A percentile compares a stretch with the other conserved stretches of the same genome.
These are phyloP conservation scores for Oreochromis spilurus DNA, from an alignment of 2,113 vertebrate species.

Conservation along the genomic window DNA sequence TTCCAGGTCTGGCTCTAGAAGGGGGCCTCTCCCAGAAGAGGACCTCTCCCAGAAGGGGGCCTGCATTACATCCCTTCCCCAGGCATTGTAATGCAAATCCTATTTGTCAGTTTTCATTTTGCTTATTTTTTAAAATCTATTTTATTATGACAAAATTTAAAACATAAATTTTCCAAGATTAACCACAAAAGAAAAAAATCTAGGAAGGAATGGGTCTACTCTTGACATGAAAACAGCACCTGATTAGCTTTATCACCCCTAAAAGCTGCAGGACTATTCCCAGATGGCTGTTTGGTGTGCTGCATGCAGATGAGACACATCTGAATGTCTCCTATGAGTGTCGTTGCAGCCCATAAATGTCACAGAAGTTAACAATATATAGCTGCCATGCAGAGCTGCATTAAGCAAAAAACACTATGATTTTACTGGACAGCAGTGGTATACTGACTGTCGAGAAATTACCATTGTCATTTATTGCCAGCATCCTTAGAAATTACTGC, in stretches of 20 bases:
- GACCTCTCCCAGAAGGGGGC: neutral
- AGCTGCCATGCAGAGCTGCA: slow-evolving; percentile 50
- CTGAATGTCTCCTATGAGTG: slow-evolving; percentile 73
- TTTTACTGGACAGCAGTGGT: slow-evolving; percentile 69
- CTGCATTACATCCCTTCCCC: neutral
- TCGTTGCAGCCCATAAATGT: slow-evolving; percentile 74
- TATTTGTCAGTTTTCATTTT: neutral
- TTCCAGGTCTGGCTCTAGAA: neutral
- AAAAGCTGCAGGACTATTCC: slow-evolving; percentile 69
- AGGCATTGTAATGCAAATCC: neutral
- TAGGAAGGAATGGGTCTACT: slow-evolving; percentile 39
- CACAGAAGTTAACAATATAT: slow-evolving; percentile 66
- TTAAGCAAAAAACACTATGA: slow-evolving; percentile 53
- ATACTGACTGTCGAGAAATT: slow-evolving; percentile 57
- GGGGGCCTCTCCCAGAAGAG: neutral
- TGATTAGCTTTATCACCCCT: slow-evolving; percentile 67
- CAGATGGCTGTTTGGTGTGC: slow-evolving; percentile 61
- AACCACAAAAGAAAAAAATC: neutral
- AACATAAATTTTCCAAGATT: neutral
- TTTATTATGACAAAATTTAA: neutral
- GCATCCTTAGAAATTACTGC: slow-evolving; percentile 49
- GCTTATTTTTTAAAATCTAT: rapidly evolving
- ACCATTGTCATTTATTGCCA: slow-evolving; percentile 66
- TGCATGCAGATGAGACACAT: slow-evolving; percentile 67
- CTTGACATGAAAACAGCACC: slow-evolving; percentile 40